Evolutionary conservation across 2,113 vertebrate species (phyloP), one percentile per base, ranked within the genome.

Genomic region (Oryzias melastigma): DNA sequence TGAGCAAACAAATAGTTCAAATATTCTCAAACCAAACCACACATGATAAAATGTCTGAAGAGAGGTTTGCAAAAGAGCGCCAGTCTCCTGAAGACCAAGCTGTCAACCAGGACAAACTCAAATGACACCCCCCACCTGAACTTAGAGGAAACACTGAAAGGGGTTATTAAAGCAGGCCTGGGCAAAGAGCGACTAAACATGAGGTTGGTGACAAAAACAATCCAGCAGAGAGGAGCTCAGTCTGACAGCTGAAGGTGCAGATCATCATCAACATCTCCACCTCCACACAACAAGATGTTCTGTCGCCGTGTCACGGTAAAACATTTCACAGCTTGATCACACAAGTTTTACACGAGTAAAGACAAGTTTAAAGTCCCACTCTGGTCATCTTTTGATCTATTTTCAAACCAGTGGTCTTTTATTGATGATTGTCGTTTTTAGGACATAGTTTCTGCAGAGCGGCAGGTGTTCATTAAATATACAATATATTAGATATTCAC

Each of bases 101-200:
- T 22, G 6, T 70, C 67, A 70, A 76, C 71, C 56, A 71, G 77
- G 46, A 24, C 44, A 60, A 62, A 69, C 41, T 68, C 57, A 29
- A 27, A 27, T 27, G 4, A 27, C 6, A 5, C 25, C 0, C 24
- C 29, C n/a, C 58, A 24, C 25, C 60, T 45, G 60, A 52, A 59
- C n/a, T 44, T 4, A 41, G 35, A 16, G 15, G 60, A 42, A 57
- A 59, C 44, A 48, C 41, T 58, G 29, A 43, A 22, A 15, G 72
- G 52, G 45, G 18, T 58, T 62, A 65, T 65, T 65, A 51, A 67
- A 70, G 43, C 72, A 80, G 58, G 81, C 27, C 66, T 66, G 48
- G 69, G 62, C 65, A 73, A 51, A 70, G 46, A 71, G 47, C 16
- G 12, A 27, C 17, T 27, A 5, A 62, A 48, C 2, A 25, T 0